These are phyloP conservation scores for Gortyna flavago DNA, from an alignment of 2,888 invertebrate genomes.

Conservation along the genomic window DNA sequence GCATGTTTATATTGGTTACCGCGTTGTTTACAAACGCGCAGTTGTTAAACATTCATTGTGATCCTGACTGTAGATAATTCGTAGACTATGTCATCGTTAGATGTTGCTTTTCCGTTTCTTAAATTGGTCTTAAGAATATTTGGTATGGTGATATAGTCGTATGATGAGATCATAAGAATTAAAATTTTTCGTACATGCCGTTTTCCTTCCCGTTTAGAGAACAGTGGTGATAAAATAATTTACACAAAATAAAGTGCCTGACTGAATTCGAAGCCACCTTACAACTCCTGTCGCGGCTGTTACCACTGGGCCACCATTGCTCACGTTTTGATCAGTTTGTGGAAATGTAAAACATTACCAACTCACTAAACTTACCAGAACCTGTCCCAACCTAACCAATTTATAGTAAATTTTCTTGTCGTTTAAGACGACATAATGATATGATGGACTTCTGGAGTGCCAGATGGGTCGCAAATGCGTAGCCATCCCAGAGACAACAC, in stretches of 20 bases:
- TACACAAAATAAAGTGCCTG: too few species aligned
- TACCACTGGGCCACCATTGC: neutral
- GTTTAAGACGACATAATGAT: neutral
- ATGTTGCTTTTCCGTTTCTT: conserved; percentile 1
- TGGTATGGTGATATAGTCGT: neutral
- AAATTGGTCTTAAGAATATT: conserved; percentile 7
- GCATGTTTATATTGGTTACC: conserved; percentile 35
- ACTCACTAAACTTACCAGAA: neutral
- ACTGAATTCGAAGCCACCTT: too few species aligned
- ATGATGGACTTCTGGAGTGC: too few species aligned
- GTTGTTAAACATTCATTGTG: conserved; percentile 51
- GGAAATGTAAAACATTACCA: neutral
- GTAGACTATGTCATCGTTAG: conserved; percentile 40
- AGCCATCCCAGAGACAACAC: neutral
- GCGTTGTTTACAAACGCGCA: conserved; percentile 35
- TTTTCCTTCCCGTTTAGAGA: too few species aligned
- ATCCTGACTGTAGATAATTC: conserved; percentile 33
- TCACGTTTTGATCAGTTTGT: neutral
- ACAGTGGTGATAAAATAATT: too few species aligned
- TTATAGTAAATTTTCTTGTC: neutral
- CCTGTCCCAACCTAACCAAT: neutral
- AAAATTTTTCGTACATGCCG: too few species aligned
- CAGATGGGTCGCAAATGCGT: too few species aligned
- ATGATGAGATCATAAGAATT: neutral
- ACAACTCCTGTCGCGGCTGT: neutral